Evolutionary conservation across 2,797 vertebrate species (phyloP).

Genomic region (Sebastes miniatus): DNA sequence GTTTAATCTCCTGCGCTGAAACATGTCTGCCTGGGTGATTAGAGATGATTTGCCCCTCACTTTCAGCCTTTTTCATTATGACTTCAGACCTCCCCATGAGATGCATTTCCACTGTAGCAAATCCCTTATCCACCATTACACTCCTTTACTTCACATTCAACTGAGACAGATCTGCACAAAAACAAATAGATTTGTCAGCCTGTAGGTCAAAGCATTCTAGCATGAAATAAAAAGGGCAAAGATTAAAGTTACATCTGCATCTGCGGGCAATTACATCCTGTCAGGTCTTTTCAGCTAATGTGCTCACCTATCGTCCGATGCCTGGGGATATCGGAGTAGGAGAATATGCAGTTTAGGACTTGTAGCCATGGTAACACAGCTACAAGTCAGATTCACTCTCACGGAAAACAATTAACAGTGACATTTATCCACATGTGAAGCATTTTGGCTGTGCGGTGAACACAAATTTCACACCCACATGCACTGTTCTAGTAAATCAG

Average conservation of each 20-base stretch:
- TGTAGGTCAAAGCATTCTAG: slow-evolving; percentile 36
- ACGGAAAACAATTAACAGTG: slow-evolving; percentile 64
- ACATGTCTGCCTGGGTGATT: background rate
- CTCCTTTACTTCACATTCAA: background rate
- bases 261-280: slow-evolving; percentile 50
- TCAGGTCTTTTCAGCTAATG: slow-evolving; percentile 52
- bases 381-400: slow-evolving; percentile 38
- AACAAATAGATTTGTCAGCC: slow-evolving; percentile 44
- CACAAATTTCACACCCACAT: slow-evolving; percentile 48
- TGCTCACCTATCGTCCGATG: slow-evolving; percentile 51
- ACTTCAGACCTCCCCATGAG: background rate
- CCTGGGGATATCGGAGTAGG: slow-evolving; percentile 33
- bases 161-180: slow-evolving; percentile 7
- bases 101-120: slow-evolving; percentile 10
- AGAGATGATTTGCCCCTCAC: background rate
- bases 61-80: slow-evolving; percentile 2
- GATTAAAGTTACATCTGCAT: slow-evolving; percentile 61
- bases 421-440: slow-evolving; percentile 70
- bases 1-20: background rate
- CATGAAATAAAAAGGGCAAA: slow-evolving; percentile 54
- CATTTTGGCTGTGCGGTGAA: slow-evolving; percentile 33
- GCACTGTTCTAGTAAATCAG: slow-evolving; percentile 37
- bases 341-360: slow-evolving; percentile 45
- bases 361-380: slow-evolving; percentile 67
- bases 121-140: background rate